Evolutionary conservation across 1,140 invertebrate genomes (phyloP), one percentile per base, ranked within the genome.

Genomic region (Aphidius ervi): DNA sequence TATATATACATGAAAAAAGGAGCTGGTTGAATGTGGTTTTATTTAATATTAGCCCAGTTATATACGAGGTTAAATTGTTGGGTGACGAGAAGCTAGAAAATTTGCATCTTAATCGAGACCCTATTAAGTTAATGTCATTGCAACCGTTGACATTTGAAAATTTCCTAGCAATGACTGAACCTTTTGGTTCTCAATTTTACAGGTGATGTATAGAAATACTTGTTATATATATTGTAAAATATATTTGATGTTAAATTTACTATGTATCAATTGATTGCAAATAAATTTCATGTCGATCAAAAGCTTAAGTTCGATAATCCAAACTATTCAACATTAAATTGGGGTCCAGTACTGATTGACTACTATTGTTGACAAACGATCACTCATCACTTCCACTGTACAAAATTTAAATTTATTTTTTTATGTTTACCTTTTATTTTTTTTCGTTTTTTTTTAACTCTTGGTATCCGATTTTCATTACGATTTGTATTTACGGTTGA

Each of bases 31-130:
- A n/a, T 54, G 58, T 9, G 59, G 59, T 63, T 66, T 63, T 63
- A 66, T 66, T 63, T 63, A 63, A 66, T 63, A 66, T 66, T 63
- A 61, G 58, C 59, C 60, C n/a, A 55, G 62, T 63, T 66, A 61
- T 56, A 56, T 31, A 31, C 0, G 9, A 37, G 59, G 49, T 63
- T 66, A 66, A 66, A 66, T 63, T 63, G 65, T 66, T 63, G 59
- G 46, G 31, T 9, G 54, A 63, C 6, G 10, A 48, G 37, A 45
- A 54, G 45, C 55, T 56, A 48, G 20, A 62, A 67, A 77, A 77
- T 77, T 77, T 77, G 72, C 75, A 76, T 77, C 75, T 76, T 77
- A 77, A 77, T 77, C 75, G 70, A 68, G 59, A 56, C 64, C 70
- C 74, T 68, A 74, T 75, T 75, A 77, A 68, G 63, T 68, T 72